Evolutionary conservation across 2,888 invertebrate species (phyloP).

Genomic region (Protula sp.): DNA sequence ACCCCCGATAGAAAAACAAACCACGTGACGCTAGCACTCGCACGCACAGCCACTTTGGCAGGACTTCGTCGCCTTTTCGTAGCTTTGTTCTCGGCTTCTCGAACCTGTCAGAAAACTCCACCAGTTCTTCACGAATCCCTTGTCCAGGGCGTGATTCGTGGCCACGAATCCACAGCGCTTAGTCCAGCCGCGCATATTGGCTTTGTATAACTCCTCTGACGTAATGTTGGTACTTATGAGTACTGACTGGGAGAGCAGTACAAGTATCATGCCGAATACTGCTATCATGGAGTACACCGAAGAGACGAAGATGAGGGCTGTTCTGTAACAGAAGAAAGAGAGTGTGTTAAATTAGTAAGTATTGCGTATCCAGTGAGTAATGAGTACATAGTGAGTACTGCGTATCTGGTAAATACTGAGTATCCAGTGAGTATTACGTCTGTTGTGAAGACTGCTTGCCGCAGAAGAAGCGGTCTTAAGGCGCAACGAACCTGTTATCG

Average conservation of each 20-base stretch:
- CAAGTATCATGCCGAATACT: constrained; percentile 29
- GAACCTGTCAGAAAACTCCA: constrained; percentile 25
- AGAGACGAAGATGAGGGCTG: constrained; percentile 39
- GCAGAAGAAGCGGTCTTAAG: too few species aligned
- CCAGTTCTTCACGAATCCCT: constrained; percentile 44
- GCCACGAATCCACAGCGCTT: constrained; percentile 27
- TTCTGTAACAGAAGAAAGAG: constrained; percentile 26
- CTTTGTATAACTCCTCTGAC: constrained; percentile 42
- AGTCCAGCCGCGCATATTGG: constrained; percentile 25
- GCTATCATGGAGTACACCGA: constrained; percentile 35
- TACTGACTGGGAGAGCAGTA: constrained; percentile 40
- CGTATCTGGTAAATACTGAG: too few species aligned
- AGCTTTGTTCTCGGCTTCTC: constrained; percentile 4
- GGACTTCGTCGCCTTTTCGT: too few species aligned
- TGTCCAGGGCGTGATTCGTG: constrained; percentile 34
- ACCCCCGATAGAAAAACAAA: too few species aligned
- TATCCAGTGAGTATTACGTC: too few species aligned
- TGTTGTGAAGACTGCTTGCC: too few species aligned
- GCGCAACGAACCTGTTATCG: too few species aligned
- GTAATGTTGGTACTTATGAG: constrained; percentile 49
- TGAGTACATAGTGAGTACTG: too few species aligned
- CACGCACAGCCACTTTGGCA: too few species aligned
- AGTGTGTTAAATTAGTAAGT: not conserved
- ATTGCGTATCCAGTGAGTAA: too few species aligned
- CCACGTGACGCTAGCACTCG: too few species aligned